Evolutionary conservation across 2,888 invertebrate species (phyloP), one percentile per base, ranked within the genome.

Genomic region (Erannis defoliaria): DNA sequence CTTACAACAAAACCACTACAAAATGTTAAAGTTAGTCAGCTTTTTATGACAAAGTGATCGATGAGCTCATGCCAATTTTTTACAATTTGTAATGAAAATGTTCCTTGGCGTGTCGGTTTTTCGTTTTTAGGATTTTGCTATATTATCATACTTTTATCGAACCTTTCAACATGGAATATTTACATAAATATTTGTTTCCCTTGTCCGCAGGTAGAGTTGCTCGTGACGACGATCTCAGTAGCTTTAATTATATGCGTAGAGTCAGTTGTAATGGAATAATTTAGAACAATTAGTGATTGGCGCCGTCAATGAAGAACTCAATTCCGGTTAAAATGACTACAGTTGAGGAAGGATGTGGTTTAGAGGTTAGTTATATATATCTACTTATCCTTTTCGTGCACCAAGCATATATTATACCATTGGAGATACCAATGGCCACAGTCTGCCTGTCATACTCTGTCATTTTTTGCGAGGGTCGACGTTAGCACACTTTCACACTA

Each of bases 171-270:
- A 38, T 5, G 2, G 18, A 23, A 42, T n/a, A 23, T 0, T n/a
- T 16, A 14, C 10, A 21, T 40, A 5, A 5, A 48, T 42, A 21
- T 31, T 49, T 54, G n/a, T 60, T 56, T 58, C 0, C 37, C 46
- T 71, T 71, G 62, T 65, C 48, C 48, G 21, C 72, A 72, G 72
- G 56, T 66, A 54, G 26, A 61, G 10, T n/a, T 21, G 29, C 16
- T 14, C n/a, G 42, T 70, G 68, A 62, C 77, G 74, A 78, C 77
- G 85, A 86, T 87, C 87, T 88, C 88, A 83, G 72, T 81, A 85
- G 80, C 77, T 81, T 80, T 85, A 87, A 82, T 81, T 81, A 64
- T 86, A 84, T 84, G 79, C 66, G 77, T 86, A 86, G 82, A 81
- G 81, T 82, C 84, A 81, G 69, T 84, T 82, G 79, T 81, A 75